Base-by-base conservation (phyloP, 2,888 invertebrate genomes). In the Agrotis exclamationis region DNA sequence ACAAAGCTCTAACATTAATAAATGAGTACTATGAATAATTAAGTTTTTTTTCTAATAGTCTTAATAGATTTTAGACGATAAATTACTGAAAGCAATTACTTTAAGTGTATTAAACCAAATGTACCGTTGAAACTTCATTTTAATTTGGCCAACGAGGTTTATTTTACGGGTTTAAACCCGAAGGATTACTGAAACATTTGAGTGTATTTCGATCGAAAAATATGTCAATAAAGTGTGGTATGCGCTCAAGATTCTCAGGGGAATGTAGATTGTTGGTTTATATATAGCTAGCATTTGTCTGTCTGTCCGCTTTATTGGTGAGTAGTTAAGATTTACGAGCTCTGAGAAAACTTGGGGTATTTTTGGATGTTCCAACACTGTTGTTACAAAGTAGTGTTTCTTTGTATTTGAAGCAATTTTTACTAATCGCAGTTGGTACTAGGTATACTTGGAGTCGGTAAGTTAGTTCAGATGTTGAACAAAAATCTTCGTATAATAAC, bases 261-360 rank as follows among this genome's bases (percentile, higher is more conserved):
- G 93, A 94, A 94, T 94, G 89, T 93, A 93, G 94, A 94, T 93
- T 92, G 93, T 92, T 84, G 83, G 88, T 87, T 85, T 87, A 88
- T 87, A 86, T 85, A 86, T 86, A 87, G 86, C 82, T 83, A 80
- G 83, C 93, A 93, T 94, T 93, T 93, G 93, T 94, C 92, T 91
- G 92, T 89, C 89, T 89, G 93, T 93, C 93, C 88, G 84, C 88
- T 93, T 93, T 93, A 93, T 93, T 94, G 90, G 91, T 89, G 87
- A 83, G 78, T 78, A 80, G 82, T 80, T 84, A 73, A 91, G 93
- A 94, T 94, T 94, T 94, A 94, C 89, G 88, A 82, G 84, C 74
- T 86, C 81, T 86, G 86, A 76, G 86, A 86, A 89, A 91, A 90
- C 89, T 89, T 47, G 70, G n/a, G 18, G 22, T 91, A 92, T 92